Conservation (phyloP, 2,797 vertebrate species). For the Hoplostethus atlanticus region DNA sequence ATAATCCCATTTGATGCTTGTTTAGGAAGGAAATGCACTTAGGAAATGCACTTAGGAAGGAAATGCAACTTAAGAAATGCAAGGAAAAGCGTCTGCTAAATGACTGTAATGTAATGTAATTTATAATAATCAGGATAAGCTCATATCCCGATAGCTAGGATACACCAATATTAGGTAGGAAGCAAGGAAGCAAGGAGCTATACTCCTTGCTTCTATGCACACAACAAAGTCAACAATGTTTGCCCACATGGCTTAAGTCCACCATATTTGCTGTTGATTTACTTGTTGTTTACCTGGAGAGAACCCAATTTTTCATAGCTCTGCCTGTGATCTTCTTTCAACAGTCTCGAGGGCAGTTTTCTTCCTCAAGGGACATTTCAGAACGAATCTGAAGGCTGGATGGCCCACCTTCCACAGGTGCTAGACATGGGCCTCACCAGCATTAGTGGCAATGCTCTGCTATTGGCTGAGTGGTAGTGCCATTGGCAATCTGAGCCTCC, state of each 20-base stretch:
- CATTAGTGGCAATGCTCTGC: constrained; percentile 18
- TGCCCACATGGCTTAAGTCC: background rate
- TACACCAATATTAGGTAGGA: too few species aligned
- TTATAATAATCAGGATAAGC: too few species aligned
- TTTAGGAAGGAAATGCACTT: too few species aligned
- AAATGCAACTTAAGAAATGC: too few species aligned
- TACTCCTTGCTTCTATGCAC: background rate
- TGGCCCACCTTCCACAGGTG: constrained; percentile 37
- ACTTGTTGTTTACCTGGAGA: background rate
- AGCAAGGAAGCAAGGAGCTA: too few species aligned
- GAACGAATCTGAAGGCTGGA: constrained; percentile 14
- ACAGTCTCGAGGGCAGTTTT: constrained; percentile 35
- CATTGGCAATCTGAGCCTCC: constrained; percentile 46
- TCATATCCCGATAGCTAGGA: too few species aligned
- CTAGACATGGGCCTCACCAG: constrained; percentile 36
- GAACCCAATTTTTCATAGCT: constrained; percentile 7
- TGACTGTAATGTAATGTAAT: too few species aligned
- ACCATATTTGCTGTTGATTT: background rate
- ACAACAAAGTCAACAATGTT: background rate
- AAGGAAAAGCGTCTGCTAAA: too few species aligned
- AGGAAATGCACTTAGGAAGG: too few species aligned
- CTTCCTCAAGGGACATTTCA: constrained; percentile 42
- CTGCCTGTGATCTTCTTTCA: constrained; percentile 17
- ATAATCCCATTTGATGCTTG: too few species aligned
- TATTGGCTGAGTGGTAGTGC: constrained; percentile 29